Evolutionary conservation across 2,888 invertebrate species (phyloP), one percentile per base, ranked within the genome.

Genomic region (Andrena praecox): DNA sequence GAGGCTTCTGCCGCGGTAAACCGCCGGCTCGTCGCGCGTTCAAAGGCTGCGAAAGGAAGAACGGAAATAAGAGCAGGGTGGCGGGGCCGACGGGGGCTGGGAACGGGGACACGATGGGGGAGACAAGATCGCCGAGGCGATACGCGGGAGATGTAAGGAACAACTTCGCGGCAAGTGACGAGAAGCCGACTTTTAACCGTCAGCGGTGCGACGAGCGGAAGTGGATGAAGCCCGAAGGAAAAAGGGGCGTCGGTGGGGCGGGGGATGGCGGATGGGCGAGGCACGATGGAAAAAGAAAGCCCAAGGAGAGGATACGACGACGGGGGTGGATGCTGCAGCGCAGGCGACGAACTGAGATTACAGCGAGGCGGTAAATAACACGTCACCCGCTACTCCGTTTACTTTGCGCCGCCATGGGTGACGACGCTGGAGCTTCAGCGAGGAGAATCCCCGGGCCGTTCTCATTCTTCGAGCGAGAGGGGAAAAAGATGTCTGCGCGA

Each of bases 321-420:
- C 74, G 63, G 60, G 75, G 76, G 80, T 16, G 42, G 83, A 7
- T 56, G 84, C 64, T 82, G 86, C 82, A 79, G 82, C 82, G 89
- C 86, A 81, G 87, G 87, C 89, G 89, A 88, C 89, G 89, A 89
- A 91, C 88, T 87, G 90, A 91, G 91, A 91, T 92, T 92, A 89
- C 90, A 88, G 87, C 88, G 88, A 87, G 90, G 85, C 88, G 87
- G 91, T 92, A 92, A 92, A 92, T 92, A 91, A 92, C 89, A 91
- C 92, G 91, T 92, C 91, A 91, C 86, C 87, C 90, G 89, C 89
- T 87, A 89, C 87, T 91, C 86, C 87, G 90, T 91, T 91, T 91
- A 90, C 90, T 90, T 90, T 92, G 80, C 86, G 78, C 85, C 81
- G 66, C 88, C 75, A 77, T 84, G 76, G 87, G 80, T 79, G 77